Evolutionary conservation across 1,140 invertebrate species (phyloP).

Genomic region (Lasioglossum albipes): DNA sequence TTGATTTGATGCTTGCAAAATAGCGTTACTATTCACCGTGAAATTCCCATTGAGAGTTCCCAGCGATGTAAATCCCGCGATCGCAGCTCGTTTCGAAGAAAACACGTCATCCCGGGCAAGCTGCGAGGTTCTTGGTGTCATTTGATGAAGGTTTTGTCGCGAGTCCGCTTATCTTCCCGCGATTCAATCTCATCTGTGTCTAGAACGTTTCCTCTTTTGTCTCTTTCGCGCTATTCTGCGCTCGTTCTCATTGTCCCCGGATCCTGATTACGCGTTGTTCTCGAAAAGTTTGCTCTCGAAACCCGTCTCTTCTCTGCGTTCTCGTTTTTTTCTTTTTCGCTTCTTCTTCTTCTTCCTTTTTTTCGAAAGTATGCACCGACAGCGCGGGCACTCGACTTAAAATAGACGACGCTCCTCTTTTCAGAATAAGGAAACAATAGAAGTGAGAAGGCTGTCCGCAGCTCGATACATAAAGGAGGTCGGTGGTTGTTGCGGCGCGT

Average conservation of each 20-base stretch:
- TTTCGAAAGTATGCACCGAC: background rate
- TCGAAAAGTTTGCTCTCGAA: background rate
- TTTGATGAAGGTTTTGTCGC: no score
- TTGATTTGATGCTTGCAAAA: no score
- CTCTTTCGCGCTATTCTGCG: background rate
- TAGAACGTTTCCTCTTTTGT: conserved; percentile 1
- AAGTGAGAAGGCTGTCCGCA: conserved; percentile 31
- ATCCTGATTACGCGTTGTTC: background rate
- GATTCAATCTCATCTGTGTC: no score
- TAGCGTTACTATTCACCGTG: no score
- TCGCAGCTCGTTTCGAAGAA: no score
- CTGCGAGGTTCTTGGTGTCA: no score
- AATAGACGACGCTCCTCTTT: conserved; percentile 31
- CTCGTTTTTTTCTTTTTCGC: background rate
- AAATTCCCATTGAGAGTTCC: no score
- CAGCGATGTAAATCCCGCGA: no score
- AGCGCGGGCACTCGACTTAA: background rate
- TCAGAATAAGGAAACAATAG: conserved; percentile 31
- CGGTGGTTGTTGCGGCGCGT: conserved; percentile 30
- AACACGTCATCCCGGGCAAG: no score
- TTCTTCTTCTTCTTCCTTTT: background rate
- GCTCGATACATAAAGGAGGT: conserved; percentile 47
- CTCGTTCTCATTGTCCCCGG: background rate
- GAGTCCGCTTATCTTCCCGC: no score
- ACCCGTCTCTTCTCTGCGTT: no score